phyloP scores from a whole-genome alignment of 1,140 invertebrate species.

The Samia ricini region DNA sequence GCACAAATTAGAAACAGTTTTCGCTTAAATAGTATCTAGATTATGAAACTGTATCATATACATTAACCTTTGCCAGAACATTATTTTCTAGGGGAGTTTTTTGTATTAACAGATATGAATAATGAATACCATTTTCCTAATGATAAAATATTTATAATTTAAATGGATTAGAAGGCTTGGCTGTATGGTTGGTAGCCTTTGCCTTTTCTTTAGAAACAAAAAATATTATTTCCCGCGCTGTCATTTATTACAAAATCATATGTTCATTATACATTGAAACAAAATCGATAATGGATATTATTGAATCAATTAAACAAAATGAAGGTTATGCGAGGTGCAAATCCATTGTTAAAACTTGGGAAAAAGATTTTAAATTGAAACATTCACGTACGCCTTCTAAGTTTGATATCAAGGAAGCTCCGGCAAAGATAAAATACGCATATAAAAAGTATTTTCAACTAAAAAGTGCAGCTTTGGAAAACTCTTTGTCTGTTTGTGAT shows the following conservation, averaged over 20 bases:
- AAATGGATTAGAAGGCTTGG: too few species aligned
- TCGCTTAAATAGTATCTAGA: too few species aligned
- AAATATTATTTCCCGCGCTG: neutral
- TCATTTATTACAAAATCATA: neutral
- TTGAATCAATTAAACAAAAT: constrained; percentile 61
- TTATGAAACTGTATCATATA: too few species aligned
- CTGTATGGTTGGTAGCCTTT: too few species aligned
- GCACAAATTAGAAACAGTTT: too few species aligned
- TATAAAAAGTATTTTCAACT: constrained; percentile 90
- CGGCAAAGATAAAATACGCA: constrained; percentile 83
- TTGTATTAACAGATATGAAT: too few species aligned
- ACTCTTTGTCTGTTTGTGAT: constrained; percentile 78
- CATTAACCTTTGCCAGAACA: too few species aligned
- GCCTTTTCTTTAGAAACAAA: too few species aligned
- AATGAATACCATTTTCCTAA: too few species aligned
- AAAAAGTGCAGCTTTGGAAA: constrained; percentile 85
- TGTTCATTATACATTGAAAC: neutral
- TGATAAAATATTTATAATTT: too few species aligned
- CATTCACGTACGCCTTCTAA: constrained; percentile 85
- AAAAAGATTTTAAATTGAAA: constrained; percentile 85
- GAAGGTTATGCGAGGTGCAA: constrained; percentile 81
- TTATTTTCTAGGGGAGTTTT: too few species aligned
- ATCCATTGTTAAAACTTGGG: constrained; percentile 87
- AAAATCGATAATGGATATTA: constrained; percentile 53
- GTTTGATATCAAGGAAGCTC: constrained; percentile 88